Base-by-base conservation (phyloP, 2,797 vertebrate species). In the Trachurus trachurus region DNA sequence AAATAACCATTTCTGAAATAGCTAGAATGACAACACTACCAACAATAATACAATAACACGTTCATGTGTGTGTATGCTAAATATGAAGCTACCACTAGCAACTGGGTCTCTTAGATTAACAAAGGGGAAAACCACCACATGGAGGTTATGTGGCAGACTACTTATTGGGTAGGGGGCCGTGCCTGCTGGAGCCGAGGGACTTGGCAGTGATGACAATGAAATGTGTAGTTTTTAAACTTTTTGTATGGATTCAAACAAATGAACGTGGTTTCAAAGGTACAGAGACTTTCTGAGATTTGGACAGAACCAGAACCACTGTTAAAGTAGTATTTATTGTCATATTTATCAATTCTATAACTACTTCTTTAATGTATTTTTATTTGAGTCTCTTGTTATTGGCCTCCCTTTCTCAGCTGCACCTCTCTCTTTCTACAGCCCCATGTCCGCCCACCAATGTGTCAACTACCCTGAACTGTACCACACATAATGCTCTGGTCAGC, bases 371-470 rank as follows among this genome's bases (percentile, higher is more conserved):
- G 5, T 6, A 26, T 58, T 15, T 34, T 39, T 16, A 15, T 39
- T 1, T 17, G 3, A 40, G 50, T 22, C 2, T 53, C n/a, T 59
- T 22, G 22, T 37, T 15, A 56, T 1, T 39, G 9, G 9, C 57
- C n/a, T 60, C 17, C 71, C 37, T 31, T 37, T 10, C 29, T 66
- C 17, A 57, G 12, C 17, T 60, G 2, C 17, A 9, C 6, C 9
- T 58, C 37, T 84, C n/a, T 78, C 58, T 15, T 58, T 54, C 47
- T 72, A 44, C 11, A 95, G 95, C 91, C 12, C 94, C 94, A 8
- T 95, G 95, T 80, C 77, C 89, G 62, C 94, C 95, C 2, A 72
- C 60, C 34, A 77, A 63, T n/a, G 74, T 95, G 31, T 85, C 75
- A 1, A 84, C 88, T 39, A 17, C 26, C 12, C 61, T 94, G 31